Conservation (phyloP, 2,797 vertebrate genomes). For the Artibeus lituratus region DNA sequence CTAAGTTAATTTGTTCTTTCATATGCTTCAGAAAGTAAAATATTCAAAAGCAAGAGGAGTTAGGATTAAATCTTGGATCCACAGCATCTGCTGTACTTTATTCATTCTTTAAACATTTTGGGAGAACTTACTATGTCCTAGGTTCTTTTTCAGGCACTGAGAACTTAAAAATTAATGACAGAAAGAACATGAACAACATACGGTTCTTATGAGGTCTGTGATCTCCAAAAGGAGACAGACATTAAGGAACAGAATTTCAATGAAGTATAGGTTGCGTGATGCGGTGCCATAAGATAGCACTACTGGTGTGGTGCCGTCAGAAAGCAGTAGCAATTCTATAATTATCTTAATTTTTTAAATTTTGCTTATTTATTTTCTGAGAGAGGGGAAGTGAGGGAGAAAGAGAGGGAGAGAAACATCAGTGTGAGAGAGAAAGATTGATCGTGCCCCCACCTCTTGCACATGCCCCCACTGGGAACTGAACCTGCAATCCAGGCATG, state of each 20-base stretch:
- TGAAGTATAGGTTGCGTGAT: not conserved
- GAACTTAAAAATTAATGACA: not conserved
- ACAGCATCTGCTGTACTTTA: not conserved
- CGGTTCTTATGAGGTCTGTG: not conserved
- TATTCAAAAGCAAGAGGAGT: not conserved
- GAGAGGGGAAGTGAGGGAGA: not conserved
- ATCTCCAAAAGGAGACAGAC: not conserved
- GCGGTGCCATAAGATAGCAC: not conserved
- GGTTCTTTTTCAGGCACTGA: not conserved
- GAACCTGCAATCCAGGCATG: too few species aligned
- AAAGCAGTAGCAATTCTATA: not conserved
- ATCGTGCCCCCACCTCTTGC: not conserved
- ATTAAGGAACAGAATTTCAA: not conserved
- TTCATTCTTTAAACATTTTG: slow-evolving; percentile 11
- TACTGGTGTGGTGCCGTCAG: not conserved
- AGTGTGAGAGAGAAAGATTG: not conserved
- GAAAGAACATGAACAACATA: not conserved
- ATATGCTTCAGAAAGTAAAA: slow-evolving; percentile 27
- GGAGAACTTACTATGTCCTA: not conserved
- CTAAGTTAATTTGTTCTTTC: not conserved
- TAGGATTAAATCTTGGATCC: not conserved
- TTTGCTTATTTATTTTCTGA: not conserved
- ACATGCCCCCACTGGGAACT: too few species aligned
- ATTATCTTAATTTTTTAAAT: not conserved
- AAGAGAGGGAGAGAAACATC: not conserved